Evolutionary conservation across 2,113 vertebrate genomes (phyloP).

Genomic region (Gopherus flavomarginatus): DNA sequence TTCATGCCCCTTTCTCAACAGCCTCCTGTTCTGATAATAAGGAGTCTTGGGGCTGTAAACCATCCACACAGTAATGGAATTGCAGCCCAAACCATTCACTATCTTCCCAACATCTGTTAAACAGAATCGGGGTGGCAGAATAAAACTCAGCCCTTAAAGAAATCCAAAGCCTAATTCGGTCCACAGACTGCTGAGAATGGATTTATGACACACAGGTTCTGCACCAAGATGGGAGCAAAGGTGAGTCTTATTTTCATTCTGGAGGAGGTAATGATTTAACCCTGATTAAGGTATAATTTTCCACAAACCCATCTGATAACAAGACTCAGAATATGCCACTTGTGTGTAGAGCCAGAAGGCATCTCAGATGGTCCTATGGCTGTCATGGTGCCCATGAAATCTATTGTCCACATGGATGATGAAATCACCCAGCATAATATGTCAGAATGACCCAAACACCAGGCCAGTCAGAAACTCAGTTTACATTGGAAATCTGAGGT

Average conservation of each 20-base stretch:
- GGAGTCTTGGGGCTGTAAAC: background rate
- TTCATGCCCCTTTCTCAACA: background rate
- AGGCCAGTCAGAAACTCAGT: background rate
- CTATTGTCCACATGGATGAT: background rate
- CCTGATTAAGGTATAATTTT: background rate
- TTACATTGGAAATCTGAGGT: conserved; percentile 3
- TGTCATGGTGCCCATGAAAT: background rate
- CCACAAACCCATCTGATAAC: background rate
- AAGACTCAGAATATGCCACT: background rate
- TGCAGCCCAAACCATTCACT: background rate
- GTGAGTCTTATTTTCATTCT: background rate
- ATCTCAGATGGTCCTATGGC: background rate
- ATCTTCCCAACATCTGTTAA: background rate
- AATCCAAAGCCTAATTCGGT: rapidly evolving
- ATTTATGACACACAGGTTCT: background rate
- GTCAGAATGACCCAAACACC: background rate
- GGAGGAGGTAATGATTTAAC: background rate
- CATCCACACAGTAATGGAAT: background rate
- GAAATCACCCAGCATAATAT: background rate
- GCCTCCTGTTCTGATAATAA: background rate
- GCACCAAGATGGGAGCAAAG: background rate
- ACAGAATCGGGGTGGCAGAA: background rate
- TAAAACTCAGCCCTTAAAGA: background rate
- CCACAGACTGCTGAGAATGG: background rate
- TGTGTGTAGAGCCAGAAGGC: background rate